Conservation (phyloP, 2,888 invertebrate species). For the Ethmia dodecea region DNA sequence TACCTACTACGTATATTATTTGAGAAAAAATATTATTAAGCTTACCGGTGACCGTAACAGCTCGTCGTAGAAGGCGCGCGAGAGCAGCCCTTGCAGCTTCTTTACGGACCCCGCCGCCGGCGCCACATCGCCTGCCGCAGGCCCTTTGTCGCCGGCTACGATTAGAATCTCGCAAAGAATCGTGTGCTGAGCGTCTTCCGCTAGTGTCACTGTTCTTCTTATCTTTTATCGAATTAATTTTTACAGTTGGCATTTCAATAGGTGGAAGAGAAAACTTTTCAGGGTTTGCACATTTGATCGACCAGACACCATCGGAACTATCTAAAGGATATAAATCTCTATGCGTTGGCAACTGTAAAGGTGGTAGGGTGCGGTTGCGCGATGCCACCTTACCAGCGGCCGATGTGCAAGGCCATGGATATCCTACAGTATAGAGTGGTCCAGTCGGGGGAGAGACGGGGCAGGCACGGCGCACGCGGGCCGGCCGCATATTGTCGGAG, state of each 20-base stretch:
- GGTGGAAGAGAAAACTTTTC: conserved; percentile 44
- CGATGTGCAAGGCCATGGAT: conserved; percentile 31
- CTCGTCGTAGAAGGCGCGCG: conserved; percentile 45
- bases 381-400: conserved; percentile 36
- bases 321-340: conserved; percentile 26
- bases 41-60: too few relatives aligned
- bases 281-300: conserved; percentile 32
- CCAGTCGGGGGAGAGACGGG: conserved; percentile 43
- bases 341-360: conserved; percentile 45
- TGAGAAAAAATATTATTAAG: too few relatives aligned
- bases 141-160: conserved; percentile 11
- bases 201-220: conserved; percentile 13
- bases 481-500: conserved; percentile 18
- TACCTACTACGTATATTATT: too few relatives aligned
- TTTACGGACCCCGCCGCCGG: conserved; percentile 2
- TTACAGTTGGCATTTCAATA: conserved; percentile 30
- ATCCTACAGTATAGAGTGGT: conserved; percentile 52
- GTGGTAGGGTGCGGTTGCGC: conserved; percentile 48
- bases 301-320: conserved; percentile 44
- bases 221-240: too few relatives aligned
- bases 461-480: conserved; percentile 41
- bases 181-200: conserved; percentile 15
- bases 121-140: conserved; percentile 18
- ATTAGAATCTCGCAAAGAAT: conserved; percentile 15
- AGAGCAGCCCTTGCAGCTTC: conserved; percentile 43